Base-by-base conservation (phyloP, 2,797 vertebrate species). In the Notolabrus celidotus region DNA sequence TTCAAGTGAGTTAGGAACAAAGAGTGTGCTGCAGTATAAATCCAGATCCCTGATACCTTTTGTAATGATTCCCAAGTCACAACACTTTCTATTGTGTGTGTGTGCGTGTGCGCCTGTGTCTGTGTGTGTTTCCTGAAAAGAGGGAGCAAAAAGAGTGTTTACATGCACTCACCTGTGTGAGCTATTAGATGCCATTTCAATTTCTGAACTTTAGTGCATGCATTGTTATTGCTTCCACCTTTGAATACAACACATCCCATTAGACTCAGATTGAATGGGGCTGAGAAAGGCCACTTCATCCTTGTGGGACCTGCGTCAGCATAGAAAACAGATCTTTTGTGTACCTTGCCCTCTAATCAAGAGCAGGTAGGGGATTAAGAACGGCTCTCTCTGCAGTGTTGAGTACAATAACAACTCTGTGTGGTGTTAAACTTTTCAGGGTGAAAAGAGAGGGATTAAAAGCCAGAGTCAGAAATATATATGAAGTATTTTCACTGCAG, bases 181-280 rank as follows among this genome's bases (percentile, higher is more conserved):
- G 70, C 78, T 50, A 63, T 60, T 50, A 79, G 49, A 72, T 45
- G 50, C 9, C 1, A 17, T 53, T 71, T 75, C 34, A 60, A 19
- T 78, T 49, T 46, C 56, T 74, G 59, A 17, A 22, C 63, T 65
- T 68, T 61, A 61, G 39, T 74, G 57, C 34, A 19, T 45, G 46
- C 52, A 49, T 72, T 85, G 67, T 82, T 77, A 71, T 54, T 59
- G 52, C 68, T 29, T 71, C 55, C 33, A 71, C 77, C 68, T 87
- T 81, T 90, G 72, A 87, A 84, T 83, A 45, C 51, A 64, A 38
- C 74, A 41, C 68, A 58, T 77, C 77, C 75, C 62, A 83, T 85
- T 73, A 73, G 79, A 77, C 78, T 66, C 70, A 67, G 57, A 83
- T 65, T 81, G 72, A 86, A 86, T 27, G 53, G 67, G 56, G 51